phyloP scores from a whole-genome alignment of 2,888 invertebrate species.

The Ypsolopha scabrella region DNA sequence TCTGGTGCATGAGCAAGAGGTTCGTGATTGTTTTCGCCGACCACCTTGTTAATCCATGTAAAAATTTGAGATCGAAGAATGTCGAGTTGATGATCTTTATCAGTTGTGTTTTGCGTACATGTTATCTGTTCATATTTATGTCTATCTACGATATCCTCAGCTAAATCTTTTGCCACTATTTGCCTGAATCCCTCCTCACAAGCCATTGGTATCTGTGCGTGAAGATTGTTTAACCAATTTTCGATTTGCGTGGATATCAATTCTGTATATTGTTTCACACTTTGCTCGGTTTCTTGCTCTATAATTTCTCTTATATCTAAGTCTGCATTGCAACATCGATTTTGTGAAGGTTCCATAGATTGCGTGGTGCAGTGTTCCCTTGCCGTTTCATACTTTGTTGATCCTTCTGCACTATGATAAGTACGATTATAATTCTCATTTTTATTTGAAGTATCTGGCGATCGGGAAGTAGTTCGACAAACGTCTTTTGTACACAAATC shows the following conservation, averaged over 20 bases:
- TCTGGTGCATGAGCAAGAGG: conserved; percentile 27
- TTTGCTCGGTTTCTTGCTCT: conserved; percentile 17
- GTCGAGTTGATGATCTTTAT: conserved; percentile 31
- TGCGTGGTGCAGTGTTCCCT: too few relatives aligned
- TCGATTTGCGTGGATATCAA: conserved; percentile 29
- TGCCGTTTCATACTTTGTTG: too few relatives aligned
- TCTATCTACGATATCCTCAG: conserved; percentile 42
- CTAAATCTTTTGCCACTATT: conserved; percentile 31
- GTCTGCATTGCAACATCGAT: not conserved
- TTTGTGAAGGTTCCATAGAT: too few relatives aligned
- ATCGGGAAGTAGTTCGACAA: too few relatives aligned
- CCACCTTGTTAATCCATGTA: conserved; percentile 45
- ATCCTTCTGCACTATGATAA: too few relatives aligned
- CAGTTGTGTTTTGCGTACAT: conserved; percentile 15
- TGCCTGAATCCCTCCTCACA: conserved; percentile 20
- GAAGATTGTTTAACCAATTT: conserved; percentile 31
- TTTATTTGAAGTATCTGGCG: too few relatives aligned
- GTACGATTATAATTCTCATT: too few relatives aligned
- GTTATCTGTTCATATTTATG: conserved; percentile 37
- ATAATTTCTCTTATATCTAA: conserved; percentile 12
- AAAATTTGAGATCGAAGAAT: conserved; percentile 47
- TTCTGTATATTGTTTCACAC: conserved; percentile 20
- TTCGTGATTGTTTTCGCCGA: conserved; percentile 25
- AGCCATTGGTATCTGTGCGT: conserved; percentile 13
- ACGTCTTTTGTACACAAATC: too few relatives aligned